Evolutionary conservation across 2,888 invertebrate species (phyloP).

Genomic region (Cordilura impudica): DNA sequence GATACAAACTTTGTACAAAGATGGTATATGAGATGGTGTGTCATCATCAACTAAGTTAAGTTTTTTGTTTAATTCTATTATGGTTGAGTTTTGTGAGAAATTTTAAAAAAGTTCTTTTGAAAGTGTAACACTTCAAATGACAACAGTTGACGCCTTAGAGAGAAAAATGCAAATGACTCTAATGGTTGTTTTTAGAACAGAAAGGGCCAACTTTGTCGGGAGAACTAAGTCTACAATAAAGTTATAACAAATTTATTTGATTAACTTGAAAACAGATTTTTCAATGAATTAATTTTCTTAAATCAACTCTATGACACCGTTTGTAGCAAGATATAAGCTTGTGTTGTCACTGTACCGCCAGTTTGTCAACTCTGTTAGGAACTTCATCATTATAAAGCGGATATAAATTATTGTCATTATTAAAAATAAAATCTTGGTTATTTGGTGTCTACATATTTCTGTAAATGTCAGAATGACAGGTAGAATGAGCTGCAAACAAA

Average conservation of each 20-base stretch:
- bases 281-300: too few species aligned
- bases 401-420: neutral
- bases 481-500: too few species aligned
- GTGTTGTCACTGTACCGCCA: neutral
- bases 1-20: neutral
- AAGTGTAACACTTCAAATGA: conserved; percentile 20
- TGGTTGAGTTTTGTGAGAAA: conserved; percentile 18
- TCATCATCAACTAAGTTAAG: conserved; percentile 25
- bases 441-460: neutral
- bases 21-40: neutral
- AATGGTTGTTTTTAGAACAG: neutral
- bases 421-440: neutral
- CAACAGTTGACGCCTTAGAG: conserved; percentile 32
- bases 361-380: neutral
- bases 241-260: too few species aligned
- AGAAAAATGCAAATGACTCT: neutral
- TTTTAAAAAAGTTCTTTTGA: conserved; percentile 2
- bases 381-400: neutral
- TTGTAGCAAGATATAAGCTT: too few species aligned
- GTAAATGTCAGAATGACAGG: neutral
- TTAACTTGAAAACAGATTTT: too few species aligned
- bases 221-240: too few species aligned
- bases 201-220: neutral
- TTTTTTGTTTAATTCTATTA: neutral
- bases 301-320: too few species aligned